These are phyloP conservation scores for Leptonema lineaticorne DNA, from an alignment of 1,140 invertebrate species.

Conservation along the genomic window DNA sequence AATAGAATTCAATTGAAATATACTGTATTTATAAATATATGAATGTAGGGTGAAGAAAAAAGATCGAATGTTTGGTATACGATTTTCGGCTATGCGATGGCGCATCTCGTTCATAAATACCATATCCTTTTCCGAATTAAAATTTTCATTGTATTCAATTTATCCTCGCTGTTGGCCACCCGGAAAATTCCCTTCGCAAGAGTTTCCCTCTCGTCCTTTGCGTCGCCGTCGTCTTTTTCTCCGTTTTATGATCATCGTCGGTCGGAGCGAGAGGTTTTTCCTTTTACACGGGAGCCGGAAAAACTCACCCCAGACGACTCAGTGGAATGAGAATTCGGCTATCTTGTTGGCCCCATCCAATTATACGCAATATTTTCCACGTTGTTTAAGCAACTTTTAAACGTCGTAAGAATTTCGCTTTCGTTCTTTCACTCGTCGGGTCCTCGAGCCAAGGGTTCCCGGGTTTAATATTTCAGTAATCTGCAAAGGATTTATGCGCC, in stretches of 20 bases:
- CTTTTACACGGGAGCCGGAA: not conserved
- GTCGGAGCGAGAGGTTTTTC: not conserved
- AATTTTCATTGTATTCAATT: slow-evolving; percentile 23
- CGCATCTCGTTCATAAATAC: not conserved
- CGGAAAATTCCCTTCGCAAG: slow-evolving; percentile 39
- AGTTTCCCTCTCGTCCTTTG: slow-evolving; percentile 33
- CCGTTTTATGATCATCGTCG: slow-evolving; percentile 25
- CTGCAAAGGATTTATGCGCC: slow-evolving; percentile 34
- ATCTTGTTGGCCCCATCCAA: slow-evolving; percentile 36
- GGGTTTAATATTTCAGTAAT: slow-evolving; percentile 36
- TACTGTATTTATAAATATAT: no score
- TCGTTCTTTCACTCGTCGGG: not conserved
- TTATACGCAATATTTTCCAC: slow-evolving; percentile 38
- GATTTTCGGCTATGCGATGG: no score
- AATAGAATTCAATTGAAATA: no score
- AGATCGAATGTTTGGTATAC: no score
- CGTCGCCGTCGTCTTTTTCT: slow-evolving; percentile 34
- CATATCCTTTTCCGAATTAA: slow-evolving; percentile 16
- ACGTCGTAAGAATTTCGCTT: slow-evolving; percentile 19
- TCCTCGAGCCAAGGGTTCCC: slow-evolving; percentile 11
- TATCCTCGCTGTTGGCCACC: slow-evolving; percentile 27
- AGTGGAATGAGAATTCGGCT: slow-evolving; percentile 10
- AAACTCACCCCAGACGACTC: not conserved
- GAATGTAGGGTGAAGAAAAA: no score
- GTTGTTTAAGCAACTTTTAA: slow-evolving; percentile 39